Evolutionary conservation across 2,113 vertebrate species (phyloP), one percentile per base, ranked within the genome.

Genomic region (Solea solea): DNA sequence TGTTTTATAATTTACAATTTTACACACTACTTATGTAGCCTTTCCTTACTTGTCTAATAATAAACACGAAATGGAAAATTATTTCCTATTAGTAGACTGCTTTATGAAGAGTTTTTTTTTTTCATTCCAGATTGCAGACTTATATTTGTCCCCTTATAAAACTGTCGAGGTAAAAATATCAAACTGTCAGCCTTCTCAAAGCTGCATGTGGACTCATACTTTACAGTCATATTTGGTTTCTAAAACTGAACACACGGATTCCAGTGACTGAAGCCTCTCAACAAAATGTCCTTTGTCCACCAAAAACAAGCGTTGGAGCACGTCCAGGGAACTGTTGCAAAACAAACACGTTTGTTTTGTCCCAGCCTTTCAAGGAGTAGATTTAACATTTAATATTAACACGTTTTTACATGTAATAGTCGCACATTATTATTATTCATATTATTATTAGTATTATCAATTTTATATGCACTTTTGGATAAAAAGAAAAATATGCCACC

Each of bases 211-310:
- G 9, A 46, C 55, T 60, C 25, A n/a, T 45, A 60, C 54, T 15
- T 59, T 65, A 27, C 11, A 61, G 28, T 34, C 34, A 34, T 74
- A 76, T 67, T 77, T 80, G 40, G 62, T 81, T 65, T 76, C 76
- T 80, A 72, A 78, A 78, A 77, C 78, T 72, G 62, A 83, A 88
- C 70, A 66, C 80, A 64, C 28, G 69, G 59, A 84, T 89, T 72
- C 81, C 25, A 54, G 50, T 70, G 80, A 75, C 65, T 70, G 60
- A 80, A 78, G 53, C 58, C 44, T 63, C 54, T 68, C 9, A 59
- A 86, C 48, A 9, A 45, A 80, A 85, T 68, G 57, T 9, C 70
- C 80, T 62, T 83, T 74, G 83, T 90, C 54, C 6, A n/a, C 56
- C 9, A 41, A 64, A 70, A 45, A 82, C 78, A 84, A 76, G 68